Base-by-base conservation (phyloP, 1,140 invertebrate genomes). In the Hormaphis cornu region DNA sequence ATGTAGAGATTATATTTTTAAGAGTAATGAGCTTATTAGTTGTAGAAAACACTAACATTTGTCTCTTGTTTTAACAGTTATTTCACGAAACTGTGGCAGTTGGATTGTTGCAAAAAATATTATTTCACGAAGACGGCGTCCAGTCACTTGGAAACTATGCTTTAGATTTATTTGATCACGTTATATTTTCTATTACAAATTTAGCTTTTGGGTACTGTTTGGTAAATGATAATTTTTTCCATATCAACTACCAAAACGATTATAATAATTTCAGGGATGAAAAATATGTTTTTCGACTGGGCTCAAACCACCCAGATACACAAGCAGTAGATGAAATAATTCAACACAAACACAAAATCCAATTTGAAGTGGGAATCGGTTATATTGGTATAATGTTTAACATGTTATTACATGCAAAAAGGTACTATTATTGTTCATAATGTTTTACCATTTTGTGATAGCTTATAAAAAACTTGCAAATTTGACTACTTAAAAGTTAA, bases 151-250 rank as follows among this genome's bases (percentile, higher is more conserved):
- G 83, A 46, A 88, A 91, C 54, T 78, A 83, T 9, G 79, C 84
- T 18, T 79, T 88, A 9, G 89, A 91, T 78, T 75, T 91, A 1
- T 79, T 90, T n/a, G 87, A 90, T 77, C 91, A 91, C 73, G 30
- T 52, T 10, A 56, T 72, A 12, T 18, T 70, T n/a, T 20, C 54
- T 18, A 30, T 70, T 4, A 70, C 69, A 8, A n/a, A 58, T 24
- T 46, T 70, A 58, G 69, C 69, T 2, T 16, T 70, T 16, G 54
- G 40, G 69, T 70, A 56, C 2, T 7, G 3, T 8, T 24, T 0
- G 40, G 4, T 24, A 40, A 40, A 40, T 40, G 40, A n/a, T 26
- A 16, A 1, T 56, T 7, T 56, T 6, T 9, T 1, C n/a, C 14
- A 48, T 24, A 16, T 24, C 4, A 24, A 48, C 24, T 24, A 24